Conservation (phyloP, 2,113 vertebrate species). For the Phalacrocorax brasilianus region DNA sequence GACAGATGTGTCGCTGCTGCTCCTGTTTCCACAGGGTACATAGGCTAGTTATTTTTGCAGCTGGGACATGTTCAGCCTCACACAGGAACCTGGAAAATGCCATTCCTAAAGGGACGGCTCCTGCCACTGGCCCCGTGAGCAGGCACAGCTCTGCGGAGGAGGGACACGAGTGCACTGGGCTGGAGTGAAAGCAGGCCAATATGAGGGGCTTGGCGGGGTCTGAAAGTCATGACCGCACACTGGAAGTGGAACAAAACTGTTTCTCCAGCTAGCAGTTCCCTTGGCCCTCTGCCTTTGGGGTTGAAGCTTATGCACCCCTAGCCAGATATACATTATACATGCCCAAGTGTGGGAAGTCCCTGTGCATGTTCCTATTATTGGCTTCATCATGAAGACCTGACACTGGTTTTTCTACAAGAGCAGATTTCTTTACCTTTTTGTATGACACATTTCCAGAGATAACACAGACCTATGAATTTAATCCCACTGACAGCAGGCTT, state of each 20-base stretch:
- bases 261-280: not conserved
- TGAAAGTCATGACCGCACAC: rapidly evolving
- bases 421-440: not conserved
- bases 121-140: not conserved
- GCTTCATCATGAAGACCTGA: not conserved
- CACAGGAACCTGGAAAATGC: conserved; percentile 41
- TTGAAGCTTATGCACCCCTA: not conserved
- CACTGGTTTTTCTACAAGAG: not conserved
- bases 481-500: not conserved
- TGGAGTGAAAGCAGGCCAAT: not conserved
- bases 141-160: not conserved
- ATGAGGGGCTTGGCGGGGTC: not conserved
- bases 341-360: not conserved
- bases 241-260: not conserved
- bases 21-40: conserved; percentile 21
- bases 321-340: not conserved
- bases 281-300: not conserved
- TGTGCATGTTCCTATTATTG: not conserved
- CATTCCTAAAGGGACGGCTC: conserved; percentile 4
- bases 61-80: conserved; percentile 48
- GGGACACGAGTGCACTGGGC: rapidly evolving
- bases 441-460: not conserved
- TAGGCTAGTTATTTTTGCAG: conserved; percentile 40
- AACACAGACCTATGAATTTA: not conserved
- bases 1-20: conserved; percentile 56